These are phyloP conservation scores for Crotalus tigris DNA, from an alignment of 2,113 vertebrate species.

Conservation along the genomic window DNA sequence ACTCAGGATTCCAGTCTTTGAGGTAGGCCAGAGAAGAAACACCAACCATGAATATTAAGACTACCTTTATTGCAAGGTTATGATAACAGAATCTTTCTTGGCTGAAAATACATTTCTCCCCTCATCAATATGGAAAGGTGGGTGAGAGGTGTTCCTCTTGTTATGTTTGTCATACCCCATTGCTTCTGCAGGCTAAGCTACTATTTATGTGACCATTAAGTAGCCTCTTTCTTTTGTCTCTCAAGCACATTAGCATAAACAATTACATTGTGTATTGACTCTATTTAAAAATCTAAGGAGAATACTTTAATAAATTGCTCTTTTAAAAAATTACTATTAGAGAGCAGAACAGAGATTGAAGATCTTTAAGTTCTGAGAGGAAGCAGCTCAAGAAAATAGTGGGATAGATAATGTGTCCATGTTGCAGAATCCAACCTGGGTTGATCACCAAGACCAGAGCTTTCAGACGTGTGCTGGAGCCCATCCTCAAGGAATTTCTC, in stretches of 20 bases:
- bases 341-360: not conserved
- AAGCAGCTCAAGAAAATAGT: not conserved
- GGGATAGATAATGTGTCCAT: not conserved
- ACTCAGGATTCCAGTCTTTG: not conserved
- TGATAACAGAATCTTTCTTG: not conserved
- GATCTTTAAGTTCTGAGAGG: not conserved
- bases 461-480: no score
- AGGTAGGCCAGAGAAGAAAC: not conserved
- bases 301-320: not conserved
- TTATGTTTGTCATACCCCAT: not conserved
- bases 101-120: not conserved
- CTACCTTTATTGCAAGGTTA: not conserved
- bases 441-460: no score
- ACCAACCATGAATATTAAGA: not conserved
- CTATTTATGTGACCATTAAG: not conserved
- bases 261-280: not conserved
- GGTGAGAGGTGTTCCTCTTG: not conserved
- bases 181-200: not conserved
- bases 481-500: no score
- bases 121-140: not conserved
- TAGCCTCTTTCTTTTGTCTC: not conserved
- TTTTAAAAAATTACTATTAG: not conserved
- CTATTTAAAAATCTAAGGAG: not conserved
- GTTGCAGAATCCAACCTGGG: no score
- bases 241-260: not conserved